Percentiles rank a stretch among this genome's conserved stretches.
phyloP scores from a whole-genome alignment of 2,113 vertebrate genomes.

The Daphoenositta chrysoptera region DNA sequence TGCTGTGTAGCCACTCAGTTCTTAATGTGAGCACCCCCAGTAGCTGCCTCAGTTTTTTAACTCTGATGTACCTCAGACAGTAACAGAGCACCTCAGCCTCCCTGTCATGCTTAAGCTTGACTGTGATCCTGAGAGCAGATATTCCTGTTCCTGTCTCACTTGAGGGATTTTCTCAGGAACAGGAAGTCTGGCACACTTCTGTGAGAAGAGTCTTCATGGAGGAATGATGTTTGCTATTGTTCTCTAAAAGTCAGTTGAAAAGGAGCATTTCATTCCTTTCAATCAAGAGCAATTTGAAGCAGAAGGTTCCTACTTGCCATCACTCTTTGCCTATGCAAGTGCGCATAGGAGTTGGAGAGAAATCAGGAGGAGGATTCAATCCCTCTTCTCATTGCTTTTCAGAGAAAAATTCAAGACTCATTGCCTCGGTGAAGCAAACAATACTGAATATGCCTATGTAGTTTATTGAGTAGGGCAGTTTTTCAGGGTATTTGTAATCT shows the following conservation, averaged over 20 bases:
- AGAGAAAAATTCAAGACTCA: background rate
- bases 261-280: background rate
- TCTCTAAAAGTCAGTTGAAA: background rate
- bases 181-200: background rate
- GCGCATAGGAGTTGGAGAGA: rapidly evolving
- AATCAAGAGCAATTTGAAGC: background rate
- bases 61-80: background rate
- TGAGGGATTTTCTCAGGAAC: background rate
- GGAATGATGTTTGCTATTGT: background rate
- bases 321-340: background rate
- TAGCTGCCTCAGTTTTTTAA: background rate
- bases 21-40: background rate
- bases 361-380: background rate
- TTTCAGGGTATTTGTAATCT: background rate
- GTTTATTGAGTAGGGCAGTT: background rate
- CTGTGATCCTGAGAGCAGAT: background rate
- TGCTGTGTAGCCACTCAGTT: background rate
- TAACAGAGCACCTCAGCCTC: background rate
- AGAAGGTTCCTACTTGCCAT: background rate
- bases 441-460: background rate
- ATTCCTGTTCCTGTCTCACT: background rate
- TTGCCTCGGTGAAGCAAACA: background rate
- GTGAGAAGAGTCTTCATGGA: background rate
- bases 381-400: background rate
- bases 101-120: background rate